These are phyloP conservation scores for Andrena flavipes DNA, from an alignment of 2,888 invertebrate species.

Conservation along the genomic window DNA sequence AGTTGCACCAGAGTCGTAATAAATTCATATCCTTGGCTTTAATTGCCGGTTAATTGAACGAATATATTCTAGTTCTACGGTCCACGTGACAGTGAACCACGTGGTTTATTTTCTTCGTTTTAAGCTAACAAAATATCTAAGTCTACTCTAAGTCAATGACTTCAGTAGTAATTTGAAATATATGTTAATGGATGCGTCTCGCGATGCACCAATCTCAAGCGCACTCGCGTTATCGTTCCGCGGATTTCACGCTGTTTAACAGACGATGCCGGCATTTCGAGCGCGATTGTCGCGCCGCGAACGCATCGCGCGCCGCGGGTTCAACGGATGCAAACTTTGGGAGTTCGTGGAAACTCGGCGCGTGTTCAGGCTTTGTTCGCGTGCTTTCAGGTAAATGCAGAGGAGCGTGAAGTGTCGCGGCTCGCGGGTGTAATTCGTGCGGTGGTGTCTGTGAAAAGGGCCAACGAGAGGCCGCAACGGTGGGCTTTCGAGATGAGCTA, in stretches of 20 bases:
- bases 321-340: constrained; percentile 11
- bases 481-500: constrained; percentile 84
- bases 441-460: constrained; percentile 72
- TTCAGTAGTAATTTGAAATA: neutral
- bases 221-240: neutral
- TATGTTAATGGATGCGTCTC: no score
- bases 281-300: neutral
- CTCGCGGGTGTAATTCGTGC: constrained; percentile 61
- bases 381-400: constrained; percentile 68
- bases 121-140: no score
- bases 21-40: no score
- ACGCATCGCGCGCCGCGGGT: neutral
- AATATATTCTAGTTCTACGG: no score
- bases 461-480: constrained; percentile 74
- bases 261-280: neutral
- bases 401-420: constrained; percentile 52
- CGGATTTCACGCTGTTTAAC: constrained; percentile 12
- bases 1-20: no score
- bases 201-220: neutral
- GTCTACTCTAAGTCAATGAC: no score
- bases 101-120: no score
- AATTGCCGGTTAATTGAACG: no score
- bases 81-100: no score
- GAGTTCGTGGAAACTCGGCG: constrained; percentile 1
- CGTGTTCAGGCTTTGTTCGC: constrained; percentile 28